These are phyloP conservation scores for Amphipyra tragopoginis DNA, from an alignment of 2,888 invertebrate species.

Conservation along the genomic window DNA sequence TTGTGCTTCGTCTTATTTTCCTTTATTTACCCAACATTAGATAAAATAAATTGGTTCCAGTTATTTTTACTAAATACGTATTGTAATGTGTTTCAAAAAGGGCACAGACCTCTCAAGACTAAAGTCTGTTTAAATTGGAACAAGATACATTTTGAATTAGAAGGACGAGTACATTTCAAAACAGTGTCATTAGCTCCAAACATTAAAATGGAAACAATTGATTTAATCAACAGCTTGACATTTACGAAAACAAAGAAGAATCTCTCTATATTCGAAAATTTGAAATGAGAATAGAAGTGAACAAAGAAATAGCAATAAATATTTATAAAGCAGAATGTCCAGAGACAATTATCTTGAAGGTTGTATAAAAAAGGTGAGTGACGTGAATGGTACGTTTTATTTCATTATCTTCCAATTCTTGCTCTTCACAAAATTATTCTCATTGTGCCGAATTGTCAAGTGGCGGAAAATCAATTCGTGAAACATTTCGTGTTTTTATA, in stretches of 20 bases:
- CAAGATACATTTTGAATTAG: neutral
- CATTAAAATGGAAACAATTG: slow-evolving; percentile 27
- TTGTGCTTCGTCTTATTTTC: slow-evolving; percentile 14
- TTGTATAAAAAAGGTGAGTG: slow-evolving; percentile 42
- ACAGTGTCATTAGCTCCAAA: slow-evolving; percentile 1
- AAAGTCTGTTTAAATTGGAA: neutral
- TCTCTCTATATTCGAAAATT: slow-evolving; percentile 12
- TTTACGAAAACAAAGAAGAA: slow-evolving; percentile 25
- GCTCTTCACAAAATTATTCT: slow-evolving; percentile 38
- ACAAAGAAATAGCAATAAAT: slow-evolving; percentile 46
- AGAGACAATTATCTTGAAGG: slow-evolving; percentile 51
- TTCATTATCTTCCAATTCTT: slow-evolving; percentile 48
- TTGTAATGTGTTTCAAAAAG: too few species aligned
- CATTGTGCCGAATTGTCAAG: slow-evolving; percentile 36
- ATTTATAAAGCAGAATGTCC: slow-evolving; percentile 43
- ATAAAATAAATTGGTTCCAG: too few species aligned
- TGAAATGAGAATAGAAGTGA: slow-evolving; percentile 19
- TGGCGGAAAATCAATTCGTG: slow-evolving; percentile 39
- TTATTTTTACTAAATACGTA: too few species aligned
- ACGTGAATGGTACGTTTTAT: slow-evolving; percentile 58
- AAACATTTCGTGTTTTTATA: slow-evolving; percentile 37
- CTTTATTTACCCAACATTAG: slow-evolving; percentile 7
- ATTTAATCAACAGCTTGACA: slow-evolving; percentile 23
- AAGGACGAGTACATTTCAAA: neutral
- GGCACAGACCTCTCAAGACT: too few species aligned